Percentiles rank a stretch among this genome's conserved stretches.
Conservation (phyloP, 1,140 invertebrate species). For the Macrocentrus cingulum region DNA sequence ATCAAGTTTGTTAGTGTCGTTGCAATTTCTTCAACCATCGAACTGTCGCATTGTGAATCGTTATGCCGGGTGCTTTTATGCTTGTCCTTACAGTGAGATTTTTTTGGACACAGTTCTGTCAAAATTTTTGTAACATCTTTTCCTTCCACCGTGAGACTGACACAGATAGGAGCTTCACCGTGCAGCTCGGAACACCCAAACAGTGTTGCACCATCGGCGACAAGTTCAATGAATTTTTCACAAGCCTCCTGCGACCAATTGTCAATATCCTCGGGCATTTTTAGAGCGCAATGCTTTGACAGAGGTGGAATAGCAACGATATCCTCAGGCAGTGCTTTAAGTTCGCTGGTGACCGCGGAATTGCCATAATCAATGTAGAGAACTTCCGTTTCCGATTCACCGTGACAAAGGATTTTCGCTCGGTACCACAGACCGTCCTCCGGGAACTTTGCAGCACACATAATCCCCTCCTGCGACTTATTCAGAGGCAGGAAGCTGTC, state of each 20-base stretch:
- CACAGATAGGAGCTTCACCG: conserved; percentile 27
- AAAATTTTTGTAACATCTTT: conserved; percentile 41
- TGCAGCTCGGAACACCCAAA: conserved; percentile 65
- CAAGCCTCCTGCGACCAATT: conserved; percentile 66
- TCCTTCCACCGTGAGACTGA: conserved; percentile 35
- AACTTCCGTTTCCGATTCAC: conserved; percentile 66
- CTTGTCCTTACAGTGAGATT: not conserved
- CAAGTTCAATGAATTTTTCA: conserved; percentile 66
- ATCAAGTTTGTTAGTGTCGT: too few relatives aligned
- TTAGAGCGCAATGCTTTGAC: conserved; percentile 66
- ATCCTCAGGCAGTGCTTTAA: conserved; percentile 66
- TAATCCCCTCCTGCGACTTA: conserved; percentile 59
- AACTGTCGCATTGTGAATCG: not conserved
- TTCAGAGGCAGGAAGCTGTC: conserved; percentile 59
- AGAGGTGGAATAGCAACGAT: conserved; percentile 63
- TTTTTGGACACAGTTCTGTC: conserved; percentile 23
- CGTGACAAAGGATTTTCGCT: conserved; percentile 65
- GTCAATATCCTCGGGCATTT: conserved; percentile 63
- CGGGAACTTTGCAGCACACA: conserved; percentile 70
- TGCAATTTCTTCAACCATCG: not conserved
- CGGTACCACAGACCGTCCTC: conserved; percentile 73
- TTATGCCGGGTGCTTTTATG: not conserved
- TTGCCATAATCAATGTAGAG: conserved; percentile 77
- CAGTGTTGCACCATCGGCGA: conserved; percentile 65
- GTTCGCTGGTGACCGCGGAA: conserved; percentile 62